Evolutionary conservation across 2,113 vertebrate species (phyloP), one percentile per base, ranked within the genome.

Genomic region (Nipponia nippon): DNA sequence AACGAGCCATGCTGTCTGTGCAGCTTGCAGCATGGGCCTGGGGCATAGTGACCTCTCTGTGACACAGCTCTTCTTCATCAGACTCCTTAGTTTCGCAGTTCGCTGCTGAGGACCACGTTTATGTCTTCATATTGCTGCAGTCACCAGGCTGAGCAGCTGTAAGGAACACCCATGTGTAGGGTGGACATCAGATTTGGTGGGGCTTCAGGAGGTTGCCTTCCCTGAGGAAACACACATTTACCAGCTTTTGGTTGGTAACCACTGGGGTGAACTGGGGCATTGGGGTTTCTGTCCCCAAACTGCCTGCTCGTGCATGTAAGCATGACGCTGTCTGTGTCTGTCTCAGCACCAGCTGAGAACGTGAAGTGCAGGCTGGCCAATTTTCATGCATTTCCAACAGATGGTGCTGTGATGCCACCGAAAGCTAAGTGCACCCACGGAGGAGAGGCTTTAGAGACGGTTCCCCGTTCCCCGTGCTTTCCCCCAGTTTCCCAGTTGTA

Each of bases 211-310:
- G 20, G 10, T 25, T 79, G 16, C 18, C 18, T 65, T 53, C n/a
- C 19, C 30, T 1, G 0, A n/a, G 32, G 32, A 76, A 46, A 44
- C 19, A 25, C 9, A 21, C 0, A 0, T 50, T 59, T 42, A 27
- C 5, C 75, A 50, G 15, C 14, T 12, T 42, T 49, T 56, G 61
- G 6, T 4, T 61, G 46, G 26, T 36, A 38, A 65, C 3, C 36
- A 5, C 10, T 1, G 7, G 38, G 27, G 5, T 16, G 50, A 79
- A 14, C 2, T 23, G 34, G 19, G 50, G 12, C 23, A 1, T 15
- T 0, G 1, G 42, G 46, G 6, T 13, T 79, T 26, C 70, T 16
- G 0, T 30, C 4, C 49, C 50, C 14, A 3, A 3, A 4, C 7
- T 27, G 34, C 16, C 71, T 32, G 20, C 18, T 44, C 1, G 0